phyloP scores from a whole-genome alignment of 2,888 invertebrate species.

The Clivina fossor region DNA sequence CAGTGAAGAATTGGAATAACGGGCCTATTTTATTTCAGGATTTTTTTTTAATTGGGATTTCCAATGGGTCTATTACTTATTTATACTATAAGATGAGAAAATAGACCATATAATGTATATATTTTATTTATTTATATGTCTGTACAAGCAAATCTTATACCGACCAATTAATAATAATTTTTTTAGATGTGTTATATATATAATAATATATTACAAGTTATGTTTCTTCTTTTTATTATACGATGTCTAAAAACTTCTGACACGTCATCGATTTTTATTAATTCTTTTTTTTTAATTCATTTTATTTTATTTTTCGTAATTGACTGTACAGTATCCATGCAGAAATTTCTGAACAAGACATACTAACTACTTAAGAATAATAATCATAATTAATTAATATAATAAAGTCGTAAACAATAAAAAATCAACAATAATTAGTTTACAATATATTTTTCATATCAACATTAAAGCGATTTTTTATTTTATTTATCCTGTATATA shows the following conservation, averaged over 20 bases:
- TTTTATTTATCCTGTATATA: too few species aligned
- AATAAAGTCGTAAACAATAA: constrained; percentile 42
- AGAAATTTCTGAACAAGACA: constrained; percentile 39
- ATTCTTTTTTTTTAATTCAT: too few species aligned
- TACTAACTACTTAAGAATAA: constrained; percentile 42
- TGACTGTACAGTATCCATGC: constrained; percentile 46
- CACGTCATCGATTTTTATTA: too few species aligned
- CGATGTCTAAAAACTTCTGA: constrained; percentile 27
- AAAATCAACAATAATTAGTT: constrained; percentile 45
- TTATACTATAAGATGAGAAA: too few species aligned
- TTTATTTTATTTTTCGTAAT: too few species aligned
- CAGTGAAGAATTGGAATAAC: too few species aligned
- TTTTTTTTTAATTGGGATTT: too few species aligned
- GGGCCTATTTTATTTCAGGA: too few species aligned
- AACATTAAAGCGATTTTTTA: constrained; percentile 40
- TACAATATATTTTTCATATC: constrained; percentile 41
- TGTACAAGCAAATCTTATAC: constrained; percentile 46
- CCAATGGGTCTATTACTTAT: too few species aligned
- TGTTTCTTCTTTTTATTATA: too few species aligned
- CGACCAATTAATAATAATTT: constrained; percentile 35
- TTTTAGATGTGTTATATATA: constrained; percentile 24
- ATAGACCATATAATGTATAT: too few species aligned
- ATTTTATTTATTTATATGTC: constrained; percentile 45
- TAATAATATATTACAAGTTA: constrained; percentile 33
- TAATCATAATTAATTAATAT: too few species aligned